A percentile compares a stretch with the other conserved stretches of the same genome.
These are phyloP conservation scores for Acleris literana DNA, from an alignment of 2,888 invertebrate genomes.

Conservation along the genomic window DNA sequence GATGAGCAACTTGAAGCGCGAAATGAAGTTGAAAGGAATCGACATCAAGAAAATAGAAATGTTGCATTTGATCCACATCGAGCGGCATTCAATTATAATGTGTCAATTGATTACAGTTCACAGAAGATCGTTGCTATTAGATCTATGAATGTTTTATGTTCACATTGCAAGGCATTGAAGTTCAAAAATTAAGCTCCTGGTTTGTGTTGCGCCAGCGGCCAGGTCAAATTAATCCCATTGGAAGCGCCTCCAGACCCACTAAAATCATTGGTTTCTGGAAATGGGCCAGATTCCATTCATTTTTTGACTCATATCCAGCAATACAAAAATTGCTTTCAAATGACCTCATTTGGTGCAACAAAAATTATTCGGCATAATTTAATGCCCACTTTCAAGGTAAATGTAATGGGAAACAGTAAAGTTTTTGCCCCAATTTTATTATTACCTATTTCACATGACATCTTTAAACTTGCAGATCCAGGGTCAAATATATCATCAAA, in stretches of 20 bases:
- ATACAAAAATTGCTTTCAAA: conserved; percentile 51
- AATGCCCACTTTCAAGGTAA: conserved; percentile 49
- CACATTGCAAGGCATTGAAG: no score
- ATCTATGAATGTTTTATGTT: not conserved
- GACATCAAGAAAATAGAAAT: not conserved
- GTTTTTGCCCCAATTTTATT: not conserved
- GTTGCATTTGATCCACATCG: not conserved
- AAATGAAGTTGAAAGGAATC: not conserved
- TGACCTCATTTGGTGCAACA: conserved; percentile 51
- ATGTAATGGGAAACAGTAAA: conserved; percentile 13
- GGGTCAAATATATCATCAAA: conserved; percentile 36
- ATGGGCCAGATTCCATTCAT: conserved; percentile 10
- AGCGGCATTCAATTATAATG: not conserved
- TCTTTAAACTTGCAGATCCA: conserved; percentile 34
- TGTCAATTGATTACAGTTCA: not conserved
- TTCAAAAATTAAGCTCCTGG: no score
- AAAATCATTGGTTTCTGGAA: conserved; percentile 8
- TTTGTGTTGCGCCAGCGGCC: no score
- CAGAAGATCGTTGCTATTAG: not conserved
- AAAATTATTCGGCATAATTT: conserved; percentile 42
- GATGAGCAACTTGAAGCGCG: not conserved
- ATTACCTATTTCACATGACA: conserved; percentile 12
- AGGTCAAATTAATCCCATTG: not conserved
- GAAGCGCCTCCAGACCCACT: conserved; percentile 8
- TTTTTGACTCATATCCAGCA: conserved; percentile 43